These are phyloP conservation scores for Hylaeus volcanicus DNA, from an alignment of 1,140 invertebrate species.

Conservation along the genomic window DNA sequence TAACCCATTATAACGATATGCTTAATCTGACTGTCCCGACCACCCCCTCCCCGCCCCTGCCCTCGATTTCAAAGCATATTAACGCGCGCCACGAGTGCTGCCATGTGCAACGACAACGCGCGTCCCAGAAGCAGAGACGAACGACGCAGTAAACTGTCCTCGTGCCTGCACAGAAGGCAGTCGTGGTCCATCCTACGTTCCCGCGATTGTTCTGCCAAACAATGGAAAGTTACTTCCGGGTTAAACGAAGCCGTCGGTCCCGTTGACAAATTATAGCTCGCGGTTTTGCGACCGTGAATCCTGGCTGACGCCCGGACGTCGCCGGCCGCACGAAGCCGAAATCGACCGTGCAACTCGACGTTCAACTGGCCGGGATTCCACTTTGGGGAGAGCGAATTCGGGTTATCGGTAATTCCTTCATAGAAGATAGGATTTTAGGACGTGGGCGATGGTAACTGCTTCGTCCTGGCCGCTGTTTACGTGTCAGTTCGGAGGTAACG, in stretches of 20 bases:
- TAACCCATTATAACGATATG: constrained; percentile 65
- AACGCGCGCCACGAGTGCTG: constrained; percentile 38
- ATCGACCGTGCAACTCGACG: neutral
- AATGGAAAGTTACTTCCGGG: constrained; percentile 60
- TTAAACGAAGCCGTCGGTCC: constrained; percentile 62
- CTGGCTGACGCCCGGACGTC: neutral
- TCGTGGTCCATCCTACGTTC: constrained; percentile 23
- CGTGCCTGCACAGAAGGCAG: neutral
- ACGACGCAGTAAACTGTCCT: neutral
- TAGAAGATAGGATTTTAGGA: too few species aligned
- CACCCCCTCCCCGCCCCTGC: neutral
- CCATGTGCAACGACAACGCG: constrained; percentile 11
- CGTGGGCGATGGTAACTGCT: too few species aligned
- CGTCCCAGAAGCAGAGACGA: neutral
- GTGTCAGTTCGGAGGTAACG: too few species aligned
- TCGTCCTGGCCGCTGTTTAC: too few species aligned
- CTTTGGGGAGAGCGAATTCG: too few species aligned
- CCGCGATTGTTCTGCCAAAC: constrained; percentile 59
- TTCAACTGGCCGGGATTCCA: neutral
- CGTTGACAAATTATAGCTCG: constrained; percentile 61
- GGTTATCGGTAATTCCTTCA: too few species aligned
- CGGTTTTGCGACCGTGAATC: constrained; percentile 47
- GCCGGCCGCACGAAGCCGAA: neutral
- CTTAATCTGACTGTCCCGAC: constrained; percentile 52
- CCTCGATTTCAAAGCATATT: constrained; percentile 28